Conservation (phyloP, 2,888 invertebrate species). For the Scotopteryx bipunctaria region DNA sequence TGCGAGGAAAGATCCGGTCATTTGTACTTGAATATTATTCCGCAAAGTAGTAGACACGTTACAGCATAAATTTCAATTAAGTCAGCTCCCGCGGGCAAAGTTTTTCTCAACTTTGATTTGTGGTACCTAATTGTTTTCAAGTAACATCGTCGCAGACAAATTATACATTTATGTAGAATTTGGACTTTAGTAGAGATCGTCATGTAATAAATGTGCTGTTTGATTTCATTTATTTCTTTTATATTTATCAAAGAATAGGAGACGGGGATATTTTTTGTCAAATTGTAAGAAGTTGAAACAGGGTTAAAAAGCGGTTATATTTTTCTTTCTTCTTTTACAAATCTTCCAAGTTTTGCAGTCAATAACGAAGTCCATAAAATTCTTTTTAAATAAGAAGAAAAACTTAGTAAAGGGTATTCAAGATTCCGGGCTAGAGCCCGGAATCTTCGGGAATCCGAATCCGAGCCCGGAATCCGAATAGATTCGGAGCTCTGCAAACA, state of each 20-base stretch:
- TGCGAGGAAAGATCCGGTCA: conserved; percentile 17
- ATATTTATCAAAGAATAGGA: no score
- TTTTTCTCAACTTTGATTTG: conserved; percentile 14
- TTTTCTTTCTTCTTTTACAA: no score
- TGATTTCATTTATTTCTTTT: no score
- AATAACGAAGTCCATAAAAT: neutral
- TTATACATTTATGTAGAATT: no score
- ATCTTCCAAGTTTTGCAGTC: neutral
- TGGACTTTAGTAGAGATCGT: no score
- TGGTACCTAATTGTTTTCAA: conserved; percentile 9
- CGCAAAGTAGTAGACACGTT: conserved; percentile 3
- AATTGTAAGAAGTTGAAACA: no score
- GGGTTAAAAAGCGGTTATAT: no score
- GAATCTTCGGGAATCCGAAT: no score
- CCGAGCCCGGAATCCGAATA: no score
- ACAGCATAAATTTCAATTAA: conserved; percentile 16
- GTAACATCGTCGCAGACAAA: conserved; percentile 12
- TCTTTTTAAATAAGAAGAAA: conserved; percentile 25
- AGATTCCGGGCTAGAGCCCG: conserved; percentile 29
- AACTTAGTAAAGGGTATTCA: conserved; percentile 27
- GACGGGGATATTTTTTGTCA: no score
- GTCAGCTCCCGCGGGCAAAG: conserved; percentile 8
- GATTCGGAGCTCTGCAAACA: conserved; percentile 34
- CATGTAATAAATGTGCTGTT: no score
- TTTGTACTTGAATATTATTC: conserved; percentile 17